These are phyloP conservation scores for Euclidia mi DNA, from an alignment of 2,888 invertebrate species.

Conservation along the genomic window DNA sequence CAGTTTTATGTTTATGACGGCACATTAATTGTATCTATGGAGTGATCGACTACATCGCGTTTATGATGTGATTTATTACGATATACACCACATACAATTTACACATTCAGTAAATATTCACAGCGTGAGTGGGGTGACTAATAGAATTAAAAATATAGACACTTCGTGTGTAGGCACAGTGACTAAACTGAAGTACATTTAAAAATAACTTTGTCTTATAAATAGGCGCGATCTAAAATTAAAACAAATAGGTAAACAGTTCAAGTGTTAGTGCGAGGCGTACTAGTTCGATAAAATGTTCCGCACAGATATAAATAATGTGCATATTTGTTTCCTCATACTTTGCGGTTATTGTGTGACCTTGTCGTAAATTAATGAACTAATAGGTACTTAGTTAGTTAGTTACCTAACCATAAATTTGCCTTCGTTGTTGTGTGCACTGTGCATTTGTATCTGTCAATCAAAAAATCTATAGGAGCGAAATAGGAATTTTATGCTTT, in stretches of 20 bases:
- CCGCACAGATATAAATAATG: constrained; percentile 12
- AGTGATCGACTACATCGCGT: constrained; percentile 37
- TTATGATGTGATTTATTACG: constrained; percentile 34
- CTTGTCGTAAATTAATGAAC: constrained; percentile 30
- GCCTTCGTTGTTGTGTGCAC: neutral
- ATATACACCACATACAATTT: constrained; percentile 12
- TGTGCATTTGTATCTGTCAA: too few relatives aligned
- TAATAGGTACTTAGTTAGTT: constrained; percentile 10
- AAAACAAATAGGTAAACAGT: constrained; percentile 35
- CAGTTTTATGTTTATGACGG: constrained; percentile 71
- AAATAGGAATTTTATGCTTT: too few relatives aligned
- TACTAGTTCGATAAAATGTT: neutral
- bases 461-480: too few relatives aligned
- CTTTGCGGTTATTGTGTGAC: constrained; percentile 29
- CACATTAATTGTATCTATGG: constrained; percentile 63
- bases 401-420: neutral
- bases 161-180: constrained; percentile 21
- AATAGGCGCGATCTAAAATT: constrained; percentile 34
- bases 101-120: constrained; percentile 17
- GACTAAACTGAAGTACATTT: constrained; percentile 36
- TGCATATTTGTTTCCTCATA: constrained; percentile 42
- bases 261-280: constrained; percentile 33
- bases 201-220: constrained; percentile 42
- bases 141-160: constrained; percentile 42
- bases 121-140: constrained; percentile 29